A percentile compares a stretch with the other conserved stretches of the same genome.
Evolutionary conservation across 2,113 vertebrate species (phyloP).

Genomic region (Aramus guarauna): DNA sequence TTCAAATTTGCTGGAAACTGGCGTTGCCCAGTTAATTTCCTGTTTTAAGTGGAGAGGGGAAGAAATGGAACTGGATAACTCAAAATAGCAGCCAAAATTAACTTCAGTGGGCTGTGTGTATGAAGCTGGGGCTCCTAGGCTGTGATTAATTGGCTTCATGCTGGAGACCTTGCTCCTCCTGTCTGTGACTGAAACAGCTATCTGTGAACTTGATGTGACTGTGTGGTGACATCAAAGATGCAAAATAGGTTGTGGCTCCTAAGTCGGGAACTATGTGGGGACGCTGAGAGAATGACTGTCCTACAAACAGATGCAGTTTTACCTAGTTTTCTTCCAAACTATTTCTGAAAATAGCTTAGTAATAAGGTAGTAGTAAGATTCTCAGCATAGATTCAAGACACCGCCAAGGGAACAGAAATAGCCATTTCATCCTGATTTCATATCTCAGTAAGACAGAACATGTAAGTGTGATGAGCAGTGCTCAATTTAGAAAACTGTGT

Average conservation of each 20-base stretch:
- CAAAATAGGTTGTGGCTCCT: background rate
- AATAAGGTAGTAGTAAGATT: background rate
- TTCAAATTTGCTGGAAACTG: background rate
- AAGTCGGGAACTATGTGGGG: accelerated
- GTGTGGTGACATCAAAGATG: background rate
- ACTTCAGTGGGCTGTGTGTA: background rate
- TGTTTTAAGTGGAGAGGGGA: background rate
- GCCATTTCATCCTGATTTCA: background rate
- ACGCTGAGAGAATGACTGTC: background rate
- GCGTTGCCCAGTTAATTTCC: background rate
- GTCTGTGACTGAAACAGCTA: background rate
- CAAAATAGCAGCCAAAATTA: background rate
- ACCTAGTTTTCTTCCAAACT: background rate
- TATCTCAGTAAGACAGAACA: background rate
- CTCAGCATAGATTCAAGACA: background rate
- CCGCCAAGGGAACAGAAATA: background rate
- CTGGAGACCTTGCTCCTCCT: background rate
- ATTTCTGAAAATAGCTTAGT: background rate
- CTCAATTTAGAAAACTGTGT: background rate
- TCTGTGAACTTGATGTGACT: background rate
- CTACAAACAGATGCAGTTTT: background rate
- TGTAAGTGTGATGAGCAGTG: too few species aligned
- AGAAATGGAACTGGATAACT: conserved; percentile 1
- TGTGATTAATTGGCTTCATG: background rate
- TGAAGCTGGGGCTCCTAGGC: background rate